These are phyloP conservation scores for Caenorhabditis drosophilae DNA, from an alignment of 2,888 invertebrate species.

Conservation along the genomic window DNA sequence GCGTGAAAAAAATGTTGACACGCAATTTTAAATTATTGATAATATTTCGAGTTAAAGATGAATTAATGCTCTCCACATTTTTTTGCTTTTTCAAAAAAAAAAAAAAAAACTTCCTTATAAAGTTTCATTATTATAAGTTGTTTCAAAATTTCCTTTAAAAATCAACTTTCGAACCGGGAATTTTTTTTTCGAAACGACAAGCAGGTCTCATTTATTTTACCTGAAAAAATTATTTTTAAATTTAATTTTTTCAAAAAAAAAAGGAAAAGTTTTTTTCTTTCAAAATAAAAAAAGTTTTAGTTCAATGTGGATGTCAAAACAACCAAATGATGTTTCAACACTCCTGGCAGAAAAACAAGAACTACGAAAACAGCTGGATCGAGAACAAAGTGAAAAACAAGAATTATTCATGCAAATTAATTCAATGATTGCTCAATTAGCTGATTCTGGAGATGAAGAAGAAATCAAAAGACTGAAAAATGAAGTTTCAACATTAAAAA, in stretches of 20 bases:
- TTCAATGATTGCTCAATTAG: constrained; percentile 61
- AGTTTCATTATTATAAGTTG: too few relatives aligned
- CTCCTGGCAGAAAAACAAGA: constrained; percentile 63
- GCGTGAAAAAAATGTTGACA: too few relatives aligned
- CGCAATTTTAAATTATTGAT: too few relatives aligned
- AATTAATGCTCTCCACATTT: too few relatives aligned
- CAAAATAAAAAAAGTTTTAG: too few relatives aligned
- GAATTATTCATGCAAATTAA: constrained; percentile 68
- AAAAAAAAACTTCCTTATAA: too few relatives aligned
- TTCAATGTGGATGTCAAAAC: constrained; percentile 55
- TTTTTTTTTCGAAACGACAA: not conserved
- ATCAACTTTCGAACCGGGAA: not conserved
- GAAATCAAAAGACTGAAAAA: constrained; percentile 35
- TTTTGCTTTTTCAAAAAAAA: too few relatives aligned
- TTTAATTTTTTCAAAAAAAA: too few relatives aligned
- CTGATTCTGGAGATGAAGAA: constrained; percentile 44
- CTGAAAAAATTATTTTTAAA: too few relatives aligned
- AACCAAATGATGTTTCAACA: constrained; percentile 58
- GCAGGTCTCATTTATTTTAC: not conserved
- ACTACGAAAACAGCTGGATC: constrained; percentile 59
- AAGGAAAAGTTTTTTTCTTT: too few relatives aligned
- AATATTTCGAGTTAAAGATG: too few relatives aligned
- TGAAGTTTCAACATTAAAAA: constrained; percentile 23
- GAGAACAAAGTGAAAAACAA: constrained; percentile 66
- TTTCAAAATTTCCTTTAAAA: not conserved